Evolutionary conservation across 1,140 invertebrate species (phyloP).

Genomic region (Lepidostoma basale): DNA sequence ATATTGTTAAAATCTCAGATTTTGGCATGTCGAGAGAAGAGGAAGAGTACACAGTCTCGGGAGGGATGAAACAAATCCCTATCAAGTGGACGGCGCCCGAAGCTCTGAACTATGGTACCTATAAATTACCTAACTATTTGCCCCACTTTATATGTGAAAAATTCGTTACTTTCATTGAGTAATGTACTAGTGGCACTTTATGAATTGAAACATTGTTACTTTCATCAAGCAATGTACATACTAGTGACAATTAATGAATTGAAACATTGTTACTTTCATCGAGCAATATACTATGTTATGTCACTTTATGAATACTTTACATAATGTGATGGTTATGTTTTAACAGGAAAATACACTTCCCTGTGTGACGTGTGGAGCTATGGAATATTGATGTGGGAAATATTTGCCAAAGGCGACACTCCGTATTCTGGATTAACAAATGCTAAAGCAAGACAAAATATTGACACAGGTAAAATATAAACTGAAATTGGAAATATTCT

Average conservation of each 20-base stretch:
- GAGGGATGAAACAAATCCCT: conserved; percentile 97
- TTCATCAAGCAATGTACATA: too few relatives aligned
- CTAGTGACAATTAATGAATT: too few relatives aligned
- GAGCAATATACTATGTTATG: conserved; percentile 30
- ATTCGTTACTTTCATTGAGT: too few relatives aligned
- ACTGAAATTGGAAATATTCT: neutral
- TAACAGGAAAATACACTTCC: conserved; percentile 91
- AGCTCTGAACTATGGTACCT: conserved; percentile 90
- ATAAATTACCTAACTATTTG: too few relatives aligned
- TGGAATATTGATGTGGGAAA: conserved; percentile 96
- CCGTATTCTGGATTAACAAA: conserved; percentile 95
- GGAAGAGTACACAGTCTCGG: conserved; percentile 95
- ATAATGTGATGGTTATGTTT: conserved; percentile 8
- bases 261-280: too few relatives aligned
- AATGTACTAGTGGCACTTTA: too few relatives aligned
- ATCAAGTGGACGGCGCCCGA: conserved; percentile 98
- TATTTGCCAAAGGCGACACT: conserved; percentile 91
- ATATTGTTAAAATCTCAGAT: conserved; percentile 94
- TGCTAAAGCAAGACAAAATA: conserved; percentile 89
- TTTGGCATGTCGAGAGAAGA: conserved; percentile 98
- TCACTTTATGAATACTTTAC: conserved; percentile 29
- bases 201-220: too few relatives aligned
- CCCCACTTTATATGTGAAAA: too few relatives aligned
- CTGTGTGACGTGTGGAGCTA: conserved; percentile 99
- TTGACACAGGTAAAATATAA: conserved; percentile 77